phyloP scores from a whole-genome alignment of 1,140 invertebrate genomes.

The Cataglyphis hispanica region DNA sequence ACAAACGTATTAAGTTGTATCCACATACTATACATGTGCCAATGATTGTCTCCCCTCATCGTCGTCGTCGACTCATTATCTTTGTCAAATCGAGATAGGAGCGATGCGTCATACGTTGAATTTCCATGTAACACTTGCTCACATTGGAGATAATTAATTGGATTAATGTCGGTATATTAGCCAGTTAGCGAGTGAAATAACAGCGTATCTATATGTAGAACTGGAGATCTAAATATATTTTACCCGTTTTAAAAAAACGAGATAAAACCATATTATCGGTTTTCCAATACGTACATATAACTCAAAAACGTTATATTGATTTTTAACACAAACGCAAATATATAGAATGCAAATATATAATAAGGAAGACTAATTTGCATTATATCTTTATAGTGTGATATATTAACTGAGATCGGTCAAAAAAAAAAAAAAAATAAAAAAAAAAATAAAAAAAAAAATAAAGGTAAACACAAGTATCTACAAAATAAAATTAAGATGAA shows the following conservation, averaged over 20 bases:
- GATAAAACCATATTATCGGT: neutral
- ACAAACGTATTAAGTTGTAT: slow-evolving; percentile 47
- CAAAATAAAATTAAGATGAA: neutral
- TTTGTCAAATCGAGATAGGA: slow-evolving; percentile 71
- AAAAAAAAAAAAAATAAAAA: too few relatives aligned
- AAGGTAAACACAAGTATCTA: neutral
- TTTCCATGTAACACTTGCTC: slow-evolving; percentile 43
- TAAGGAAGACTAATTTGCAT: neutral
- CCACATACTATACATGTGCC: slow-evolving; percentile 33
- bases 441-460: too few relatives aligned
- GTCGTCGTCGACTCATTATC: slow-evolving; percentile 66
- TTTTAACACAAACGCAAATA: slow-evolving; percentile 3
- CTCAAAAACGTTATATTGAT: neutral
- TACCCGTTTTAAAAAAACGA: neutral
- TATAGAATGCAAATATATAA: too few relatives aligned
- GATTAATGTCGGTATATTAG: slow-evolving; percentile 35
- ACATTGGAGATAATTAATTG: slow-evolving; percentile 57
- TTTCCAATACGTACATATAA: neutral
- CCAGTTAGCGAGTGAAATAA: slow-evolving; percentile 42
- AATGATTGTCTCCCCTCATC: slow-evolving; percentile 44
- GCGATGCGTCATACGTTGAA: slow-evolving; percentile 62
- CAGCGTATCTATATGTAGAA: slow-evolving; percentile 13
- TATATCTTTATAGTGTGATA: neutral
- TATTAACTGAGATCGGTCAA: neutral
- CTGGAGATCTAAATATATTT: neutral